A percentile compares a stretch with the other conserved stretches of the same genome.
Evolutionary conservation across 2,113 vertebrate genomes (phyloP).

Genomic region (Herpailurus yagouaroundi): DNA sequence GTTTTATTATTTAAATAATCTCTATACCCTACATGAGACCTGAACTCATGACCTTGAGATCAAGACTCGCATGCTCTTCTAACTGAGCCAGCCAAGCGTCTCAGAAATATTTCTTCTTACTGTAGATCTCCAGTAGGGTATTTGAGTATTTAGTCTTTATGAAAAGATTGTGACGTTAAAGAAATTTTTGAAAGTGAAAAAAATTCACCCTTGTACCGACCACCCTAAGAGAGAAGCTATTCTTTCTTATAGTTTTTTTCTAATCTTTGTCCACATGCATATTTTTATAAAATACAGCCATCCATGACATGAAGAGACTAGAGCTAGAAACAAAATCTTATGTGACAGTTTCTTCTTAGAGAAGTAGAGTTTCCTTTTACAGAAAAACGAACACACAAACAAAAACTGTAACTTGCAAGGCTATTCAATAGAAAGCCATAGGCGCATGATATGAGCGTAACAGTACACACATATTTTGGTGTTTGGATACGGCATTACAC

Average conservation of each 20-base stretch:
- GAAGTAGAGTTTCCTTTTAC: neutral
- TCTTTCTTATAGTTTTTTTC: neutral
- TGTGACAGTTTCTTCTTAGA: neutral
- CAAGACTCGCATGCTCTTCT: neutral
- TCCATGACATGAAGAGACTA: conserved; percentile 2
- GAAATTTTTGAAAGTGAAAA: conserved; percentile 17
- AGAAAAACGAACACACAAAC: neutral
- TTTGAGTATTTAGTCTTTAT: neutral
- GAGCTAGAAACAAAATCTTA: conserved; percentile 22
- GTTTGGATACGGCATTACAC: conserved; percentile 44
- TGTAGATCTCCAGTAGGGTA: neutral
- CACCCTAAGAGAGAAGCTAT: neutral
- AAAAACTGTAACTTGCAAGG: neutral
- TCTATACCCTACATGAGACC: neutral
- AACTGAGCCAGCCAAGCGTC: neutral
- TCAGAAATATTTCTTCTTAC: neutral
- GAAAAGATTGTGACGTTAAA: neutral
- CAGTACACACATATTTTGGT: neutral
- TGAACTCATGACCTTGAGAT: neutral
- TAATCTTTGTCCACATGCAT: conserved; percentile 9
- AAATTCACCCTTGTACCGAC: neutral
- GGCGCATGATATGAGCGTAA: neutral
- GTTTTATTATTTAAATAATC: neutral
- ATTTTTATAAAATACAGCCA: conserved; percentile 9
- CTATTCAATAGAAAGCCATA: neutral